phyloP scores from a whole-genome alignment of 2,113 vertebrate genomes.

The Pagrus major region DNA sequence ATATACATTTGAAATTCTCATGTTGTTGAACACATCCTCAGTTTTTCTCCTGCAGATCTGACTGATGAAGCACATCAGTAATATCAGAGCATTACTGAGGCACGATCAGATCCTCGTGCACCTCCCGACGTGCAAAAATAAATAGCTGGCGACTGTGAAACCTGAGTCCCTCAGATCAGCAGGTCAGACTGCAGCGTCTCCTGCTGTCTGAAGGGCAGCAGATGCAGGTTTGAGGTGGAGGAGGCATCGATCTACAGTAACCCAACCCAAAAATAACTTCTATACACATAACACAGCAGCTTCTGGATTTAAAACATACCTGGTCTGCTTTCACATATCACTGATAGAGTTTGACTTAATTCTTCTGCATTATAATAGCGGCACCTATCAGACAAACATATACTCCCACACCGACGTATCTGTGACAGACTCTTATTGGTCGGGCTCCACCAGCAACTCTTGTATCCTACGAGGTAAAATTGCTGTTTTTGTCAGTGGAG shows the following conservation, averaged over 20 bases:
- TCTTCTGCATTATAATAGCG: no score
- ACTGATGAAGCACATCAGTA: not conserved
- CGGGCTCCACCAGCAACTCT: no score
- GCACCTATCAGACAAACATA: no score
- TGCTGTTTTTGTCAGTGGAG: no score
- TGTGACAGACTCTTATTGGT: no score
- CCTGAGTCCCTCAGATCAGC: slow-evolving; percentile 46
- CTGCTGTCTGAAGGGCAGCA: slow-evolving; percentile 33
- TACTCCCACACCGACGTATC: no score
- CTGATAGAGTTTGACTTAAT: not conserved
- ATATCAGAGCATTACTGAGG: not conserved
- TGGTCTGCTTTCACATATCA: not conserved
- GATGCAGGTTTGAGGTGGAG: slow-evolving; percentile 2
- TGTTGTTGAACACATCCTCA: not conserved
- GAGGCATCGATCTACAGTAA: not conserved
- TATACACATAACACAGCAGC: not conserved
- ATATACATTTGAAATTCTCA: not conserved
- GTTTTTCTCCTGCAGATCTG: not conserved
- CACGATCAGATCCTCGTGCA: not conserved
- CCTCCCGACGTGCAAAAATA: slow-evolving; percentile 19
- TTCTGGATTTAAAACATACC: not conserved
- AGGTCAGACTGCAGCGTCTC: slow-evolving; percentile 21
- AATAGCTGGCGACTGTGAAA: slow-evolving; percentile 49
- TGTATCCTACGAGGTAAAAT: no score
- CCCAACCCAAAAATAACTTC: not conserved